A percentile compares a stretch with the other conserved stretches of the same genome.
These are phyloP conservation scores for Dasyornis broadbenti DNA, from an alignment of 2,113 vertebrate species.

Conservation along the genomic window DNA sequence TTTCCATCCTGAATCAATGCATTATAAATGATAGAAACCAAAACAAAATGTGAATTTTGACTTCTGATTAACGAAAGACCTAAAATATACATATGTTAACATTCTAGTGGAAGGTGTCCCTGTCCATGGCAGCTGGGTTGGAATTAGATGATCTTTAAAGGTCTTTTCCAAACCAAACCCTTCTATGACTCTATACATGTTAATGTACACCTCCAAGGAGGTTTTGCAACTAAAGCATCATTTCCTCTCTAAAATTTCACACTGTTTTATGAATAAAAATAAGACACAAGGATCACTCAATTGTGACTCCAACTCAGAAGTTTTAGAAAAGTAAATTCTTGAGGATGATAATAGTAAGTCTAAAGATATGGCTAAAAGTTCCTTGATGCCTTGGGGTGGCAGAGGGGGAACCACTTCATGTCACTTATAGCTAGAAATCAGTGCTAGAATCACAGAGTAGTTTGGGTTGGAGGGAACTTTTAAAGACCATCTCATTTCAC, in stretches of 20 bases:
- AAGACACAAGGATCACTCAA: not conserved
- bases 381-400: not conserved
- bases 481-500: not conserved
- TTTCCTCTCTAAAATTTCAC: not conserved
- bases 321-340: not conserved
- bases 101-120: not conserved
- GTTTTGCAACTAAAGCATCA: not conserved
- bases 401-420: rapidly evolving
- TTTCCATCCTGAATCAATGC: not conserved
- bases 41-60: not conserved
- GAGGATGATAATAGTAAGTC: not conserved
- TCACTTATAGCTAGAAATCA: not conserved
- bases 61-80: not conserved
- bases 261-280: not conserved
- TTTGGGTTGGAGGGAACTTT: not conserved
- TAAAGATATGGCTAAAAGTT: not conserved
- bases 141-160: not conserved
- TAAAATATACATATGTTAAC: not conserved
- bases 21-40: not conserved
- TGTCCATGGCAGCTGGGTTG: not conserved
- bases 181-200: not conserved
- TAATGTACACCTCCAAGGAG: not conserved
- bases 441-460: not conserved
- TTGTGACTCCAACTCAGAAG: not conserved
- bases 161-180: not conserved